Evolutionary conservation across 1,140 invertebrate species (phyloP), one percentile per base, ranked within the genome.

Genomic region (Melanaphis sacchari): DNA sequence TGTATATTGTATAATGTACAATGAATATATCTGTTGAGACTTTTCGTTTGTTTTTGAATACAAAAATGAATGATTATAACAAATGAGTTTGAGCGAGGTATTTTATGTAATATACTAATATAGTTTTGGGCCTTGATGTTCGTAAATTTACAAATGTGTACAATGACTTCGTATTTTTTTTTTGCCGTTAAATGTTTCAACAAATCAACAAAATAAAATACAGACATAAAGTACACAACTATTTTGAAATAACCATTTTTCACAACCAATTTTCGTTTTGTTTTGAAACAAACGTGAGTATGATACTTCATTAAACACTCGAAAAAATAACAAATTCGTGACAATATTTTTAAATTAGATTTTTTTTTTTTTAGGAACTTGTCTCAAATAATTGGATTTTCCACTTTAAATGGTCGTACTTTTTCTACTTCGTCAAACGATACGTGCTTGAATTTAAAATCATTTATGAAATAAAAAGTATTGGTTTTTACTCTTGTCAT

Each of bases 371-470:
- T 91, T 91, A 5, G 15, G 7, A 41, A 24, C 8, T 36, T 89
- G 88, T 89, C 49, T 89, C 22, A 8, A 91, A 36, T 24, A 91
- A 91, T 76, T 91, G 90, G 52, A 76, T 91, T 91, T 91, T 91
- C 18, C 31, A 31, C 41, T 54, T 76, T 76, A 91, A 91, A 91
- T 76, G 90, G 15, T 43, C 22, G 54, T 91, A 91, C 31, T 91
- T 91, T 91, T 76, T 40, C 40, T 54, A 91, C 40, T 76, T 46
- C 31, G 90, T 76, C 54, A n/a, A 89, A 54, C 36, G 24, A 54
- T 91, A 91, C 90, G 90, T 91, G 90, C 90, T 91, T 76, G 54
- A 91, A 91, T 76, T 91, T 76, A n/a, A 76, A 76, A 91, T 43
- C 46, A 22, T 36, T 88, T 88, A n/a, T 38, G 52, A 40, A 54